Conservation (phyloP, 2,113 vertebrate genomes). For the Urocolius indicus region DNA sequence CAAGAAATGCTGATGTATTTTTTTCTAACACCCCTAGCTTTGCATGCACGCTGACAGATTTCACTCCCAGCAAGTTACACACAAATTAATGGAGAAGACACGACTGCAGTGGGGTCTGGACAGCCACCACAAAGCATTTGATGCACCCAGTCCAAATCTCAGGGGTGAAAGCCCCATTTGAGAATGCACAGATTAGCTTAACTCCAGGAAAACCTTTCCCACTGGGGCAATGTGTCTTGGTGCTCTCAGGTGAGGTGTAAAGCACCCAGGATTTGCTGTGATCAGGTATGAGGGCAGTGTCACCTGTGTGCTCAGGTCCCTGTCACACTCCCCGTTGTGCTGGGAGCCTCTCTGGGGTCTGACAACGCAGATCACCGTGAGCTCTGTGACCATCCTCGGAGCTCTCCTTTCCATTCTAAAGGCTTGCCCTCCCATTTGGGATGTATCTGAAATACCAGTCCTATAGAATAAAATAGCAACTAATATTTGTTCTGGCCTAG, state of each 20-base stretch:
- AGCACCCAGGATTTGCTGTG: neutral
- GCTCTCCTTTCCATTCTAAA: neutral
- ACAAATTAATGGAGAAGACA: neutral
- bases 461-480: neutral
- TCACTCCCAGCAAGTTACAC: neutral
- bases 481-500: neutral
- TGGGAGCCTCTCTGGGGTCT: neutral
- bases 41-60: neutral
- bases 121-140: neutral
- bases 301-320: neutral
- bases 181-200: neutral
- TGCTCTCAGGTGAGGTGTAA: neutral
- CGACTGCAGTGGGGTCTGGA: neutral
- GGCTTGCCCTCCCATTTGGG: neutral
- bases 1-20: neutral
- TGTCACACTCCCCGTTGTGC: neutral
- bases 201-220: neutral
- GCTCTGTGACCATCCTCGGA: fast-evolving
- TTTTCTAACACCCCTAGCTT: neutral
- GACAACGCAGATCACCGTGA: fast-evolving
- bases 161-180: neutral
- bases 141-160: neutral
- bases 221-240: fast-evolving
- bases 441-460: neutral
- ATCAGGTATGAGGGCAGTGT: neutral